A percentile compares a stretch with the other conserved stretches of the same genome.
Conservation (phyloP, 1,140 invertebrate genomes). For the Papilio polyxenes region DNA sequence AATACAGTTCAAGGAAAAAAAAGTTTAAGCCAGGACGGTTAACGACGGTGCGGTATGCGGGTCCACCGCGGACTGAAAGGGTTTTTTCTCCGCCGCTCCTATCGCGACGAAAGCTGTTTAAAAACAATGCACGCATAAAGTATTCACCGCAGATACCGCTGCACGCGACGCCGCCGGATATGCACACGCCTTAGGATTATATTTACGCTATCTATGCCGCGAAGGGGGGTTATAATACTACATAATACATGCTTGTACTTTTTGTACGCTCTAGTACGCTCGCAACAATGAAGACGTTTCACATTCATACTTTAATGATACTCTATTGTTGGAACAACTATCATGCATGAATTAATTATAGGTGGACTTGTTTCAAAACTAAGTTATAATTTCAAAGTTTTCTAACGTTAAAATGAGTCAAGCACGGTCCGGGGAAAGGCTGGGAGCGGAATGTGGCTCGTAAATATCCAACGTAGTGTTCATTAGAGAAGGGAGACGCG, state of each 20-base stretch:
- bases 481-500: conserved; percentile 59
- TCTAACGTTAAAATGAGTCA: background rate
- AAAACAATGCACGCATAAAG: conserved; percentile 77
- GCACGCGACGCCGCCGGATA: conserved; percentile 52
- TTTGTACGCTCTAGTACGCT: conserved; percentile 26
- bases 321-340: background rate
- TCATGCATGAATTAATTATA: background rate
- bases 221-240: conserved; percentile 28
- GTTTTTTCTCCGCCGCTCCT: conserved; percentile 56
- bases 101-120: conserved; percentile 58
- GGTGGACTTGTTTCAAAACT: background rate
- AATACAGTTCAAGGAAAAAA: conserved; percentile 51
- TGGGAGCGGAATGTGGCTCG: conserved; percentile 63
- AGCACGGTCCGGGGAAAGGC: conserved; percentile 42
- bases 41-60: conserved; percentile 67
- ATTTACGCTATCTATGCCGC: conserved; percentile 31
- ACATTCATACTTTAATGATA: conserved; percentile 17
- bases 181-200: conserved; percentile 42
- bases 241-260: conserved; percentile 9
- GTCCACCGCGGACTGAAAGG: conserved; percentile 73
- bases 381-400: conserved; percentile 3
- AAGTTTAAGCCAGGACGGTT: conserved; percentile 58
- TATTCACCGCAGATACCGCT: conserved; percentile 66
- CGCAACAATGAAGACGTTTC: conserved; percentile 19
- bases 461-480: conserved; percentile 64